Evolutionary conservation across 1,140 invertebrate genomes (phyloP).

Genomic region (Caenorhabditis brenneri): DNA sequence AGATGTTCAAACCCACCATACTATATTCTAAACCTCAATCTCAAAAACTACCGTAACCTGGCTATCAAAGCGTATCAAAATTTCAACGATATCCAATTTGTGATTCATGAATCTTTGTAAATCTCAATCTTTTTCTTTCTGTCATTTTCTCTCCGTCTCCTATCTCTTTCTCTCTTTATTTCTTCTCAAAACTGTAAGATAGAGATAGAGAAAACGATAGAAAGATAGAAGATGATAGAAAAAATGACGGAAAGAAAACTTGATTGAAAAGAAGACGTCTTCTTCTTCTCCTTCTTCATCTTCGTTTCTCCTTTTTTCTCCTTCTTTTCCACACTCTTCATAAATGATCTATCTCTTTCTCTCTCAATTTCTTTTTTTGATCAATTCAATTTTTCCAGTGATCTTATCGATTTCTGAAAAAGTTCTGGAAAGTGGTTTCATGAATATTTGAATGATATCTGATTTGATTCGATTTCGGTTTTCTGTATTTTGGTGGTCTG

Average conservation of each 20-base stretch:
- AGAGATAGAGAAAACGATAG: not conserved
- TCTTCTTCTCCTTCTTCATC: not conserved
- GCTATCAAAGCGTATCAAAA: too few species aligned
- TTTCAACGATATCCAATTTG: not conserved
- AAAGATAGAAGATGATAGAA: too few species aligned
- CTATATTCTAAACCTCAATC: too few species aligned
- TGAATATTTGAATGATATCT: too few species aligned
- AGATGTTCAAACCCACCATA: too few species aligned
- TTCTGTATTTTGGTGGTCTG: too few species aligned
- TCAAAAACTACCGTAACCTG: too few species aligned
- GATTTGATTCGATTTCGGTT: too few species aligned
- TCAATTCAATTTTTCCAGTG: not conserved
- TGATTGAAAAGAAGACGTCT: conserved; percentile 32
- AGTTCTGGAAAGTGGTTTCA: too few species aligned
- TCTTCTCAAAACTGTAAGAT: conserved; percentile 17
- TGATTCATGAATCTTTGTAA: not conserved
- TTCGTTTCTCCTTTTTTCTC: not conserved
- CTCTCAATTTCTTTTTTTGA: conserved; percentile 8
- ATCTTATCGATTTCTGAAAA: not conserved
- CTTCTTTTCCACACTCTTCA: conserved; percentile 28
- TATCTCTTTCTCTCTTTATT: not conserved
- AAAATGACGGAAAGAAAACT: conserved; percentile 7
- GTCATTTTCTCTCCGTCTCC: too few species aligned
- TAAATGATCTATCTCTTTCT: too few species aligned
- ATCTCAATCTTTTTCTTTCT: too few species aligned